A percentile compares a stretch with the other conserved stretches of the same genome.
These are phyloP conservation scores for Monodelphis domestica DNA, from an alignment of 2,797 vertebrate species.

Conservation along the genomic window DNA sequence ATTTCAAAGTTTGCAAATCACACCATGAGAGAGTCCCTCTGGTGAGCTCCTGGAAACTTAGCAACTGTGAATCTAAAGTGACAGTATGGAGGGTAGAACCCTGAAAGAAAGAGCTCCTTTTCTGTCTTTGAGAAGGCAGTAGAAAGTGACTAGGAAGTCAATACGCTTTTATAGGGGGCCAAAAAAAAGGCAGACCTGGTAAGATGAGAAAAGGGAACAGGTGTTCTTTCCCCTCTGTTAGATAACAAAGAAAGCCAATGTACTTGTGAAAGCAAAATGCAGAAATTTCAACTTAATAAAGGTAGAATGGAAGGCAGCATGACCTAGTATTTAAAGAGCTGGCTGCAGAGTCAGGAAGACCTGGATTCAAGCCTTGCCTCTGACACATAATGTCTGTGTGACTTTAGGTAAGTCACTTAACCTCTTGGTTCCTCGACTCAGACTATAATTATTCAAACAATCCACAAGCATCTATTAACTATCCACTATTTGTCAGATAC, in stretches of 20 bases:
- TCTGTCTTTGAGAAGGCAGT: conserved; percentile 73
- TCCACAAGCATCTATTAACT: neutral
- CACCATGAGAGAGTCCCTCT: conserved; percentile 87
- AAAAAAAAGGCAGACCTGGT: conserved; percentile 46
- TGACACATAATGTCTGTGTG: neutral
- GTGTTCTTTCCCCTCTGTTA: conserved; percentile 45
- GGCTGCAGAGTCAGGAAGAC: neutral
- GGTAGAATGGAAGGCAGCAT: neutral
- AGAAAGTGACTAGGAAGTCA: conserved; percentile 76
- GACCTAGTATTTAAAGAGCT: neutral
- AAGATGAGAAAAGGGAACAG: conserved; percentile 45
- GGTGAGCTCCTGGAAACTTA: conserved; percentile 86
- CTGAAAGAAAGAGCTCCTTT: conserved; percentile 69
- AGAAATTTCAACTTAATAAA: conserved; percentile 53
- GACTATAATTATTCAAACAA: neutral
- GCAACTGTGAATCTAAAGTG: conserved; percentile 88
- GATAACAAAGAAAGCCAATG: conserved; percentile 65
- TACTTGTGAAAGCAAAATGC: conserved; percentile 78
- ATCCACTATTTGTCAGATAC: neutral
- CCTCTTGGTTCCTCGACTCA: neutral
- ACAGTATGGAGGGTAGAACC: conserved; percentile 84
- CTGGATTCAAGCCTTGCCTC: neutral
- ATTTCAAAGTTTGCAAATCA: conserved; percentile 90
- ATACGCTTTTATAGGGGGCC: conserved; percentile 60
- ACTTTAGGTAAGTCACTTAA: neutral